These are phyloP conservation scores for Trachythela sp. DNA, from an alignment of 64 coral and sea anemone genomes.

Conservation along the genomic window DNA sequence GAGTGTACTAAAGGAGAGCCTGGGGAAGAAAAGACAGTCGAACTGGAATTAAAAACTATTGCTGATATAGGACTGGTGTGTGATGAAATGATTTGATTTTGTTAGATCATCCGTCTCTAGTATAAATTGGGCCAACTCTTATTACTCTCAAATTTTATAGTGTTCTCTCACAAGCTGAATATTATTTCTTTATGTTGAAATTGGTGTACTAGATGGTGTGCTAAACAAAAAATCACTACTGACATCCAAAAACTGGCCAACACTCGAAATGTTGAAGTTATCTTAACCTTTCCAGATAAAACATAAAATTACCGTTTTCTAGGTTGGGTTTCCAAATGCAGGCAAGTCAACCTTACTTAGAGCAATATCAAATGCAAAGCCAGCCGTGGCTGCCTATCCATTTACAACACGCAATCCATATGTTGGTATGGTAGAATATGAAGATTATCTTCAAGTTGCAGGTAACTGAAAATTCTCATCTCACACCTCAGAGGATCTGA, in stretches of 20 bases:
- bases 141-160: too few species aligned
- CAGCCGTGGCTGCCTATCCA: slow-evolving; percentile 85
- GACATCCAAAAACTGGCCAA: too few species aligned
- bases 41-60: slow-evolving; percentile 91
- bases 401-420: slow-evolving; percentile 93
- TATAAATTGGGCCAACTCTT: too few species aligned
- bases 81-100: slow-evolving; percentile 1
- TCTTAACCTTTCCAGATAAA: too few species aligned
- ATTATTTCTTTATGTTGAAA: too few species aligned
- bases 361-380: slow-evolving; percentile 78
- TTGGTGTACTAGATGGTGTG: too few species aligned
- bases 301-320: not conserved
- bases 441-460: slow-evolving; percentile 78
- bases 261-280: too few species aligned
- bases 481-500: too few species aligned
- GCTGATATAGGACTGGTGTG: slow-evolving; percentile 96
- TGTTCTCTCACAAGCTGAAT: too few species aligned
- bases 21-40: slow-evolving; percentile 84
- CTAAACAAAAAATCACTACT: too few species aligned
- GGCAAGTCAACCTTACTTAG: slow-evolving; percentile 92
- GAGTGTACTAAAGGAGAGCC: slow-evolving; percentile 50
- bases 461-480: too few species aligned
- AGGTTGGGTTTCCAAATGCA: slow-evolving; percentile 99
- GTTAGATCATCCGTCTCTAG: too few species aligned
- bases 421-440: slow-evolving; percentile 90